Conservation (phyloP, 2,113 vertebrate genomes). For the Trinectes maculatus region DNA sequence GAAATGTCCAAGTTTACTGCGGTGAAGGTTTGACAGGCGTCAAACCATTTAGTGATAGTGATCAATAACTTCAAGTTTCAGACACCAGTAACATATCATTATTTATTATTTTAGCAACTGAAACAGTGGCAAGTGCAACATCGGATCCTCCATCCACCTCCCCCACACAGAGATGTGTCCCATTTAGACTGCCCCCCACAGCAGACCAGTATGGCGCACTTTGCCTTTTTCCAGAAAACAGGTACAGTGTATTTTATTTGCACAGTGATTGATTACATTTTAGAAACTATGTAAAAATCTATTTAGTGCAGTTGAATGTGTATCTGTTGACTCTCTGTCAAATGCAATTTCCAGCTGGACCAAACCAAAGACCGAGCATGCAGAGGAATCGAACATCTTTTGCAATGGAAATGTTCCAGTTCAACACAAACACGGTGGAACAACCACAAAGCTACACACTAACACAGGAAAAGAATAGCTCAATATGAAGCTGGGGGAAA, state of each 20-base stretch:
- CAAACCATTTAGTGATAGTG: neutral
- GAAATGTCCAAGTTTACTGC: neutral
- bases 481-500: constrained; percentile 41
- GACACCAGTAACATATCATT: neutral
- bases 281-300: neutral
- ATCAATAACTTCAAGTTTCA: neutral
- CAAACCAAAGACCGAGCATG: constrained; percentile 56
- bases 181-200: constrained; percentile 63
- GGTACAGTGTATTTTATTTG: constrained; percentile 73
- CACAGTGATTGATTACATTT: neutral
- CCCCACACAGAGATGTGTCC: constrained; percentile 54
- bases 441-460: constrained; percentile 14
- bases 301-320: neutral
- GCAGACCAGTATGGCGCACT: constrained; percentile 69
- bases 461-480: constrained; percentile 44
- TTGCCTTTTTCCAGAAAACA: constrained; percentile 72
- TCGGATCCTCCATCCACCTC: constrained; percentile 13
- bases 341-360: constrained; percentile 47
- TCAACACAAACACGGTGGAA: constrained; percentile 34
- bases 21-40: neutral
- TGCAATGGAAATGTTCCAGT: constrained; percentile 9
- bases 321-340: neutral
- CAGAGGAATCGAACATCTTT: constrained; percentile 30
- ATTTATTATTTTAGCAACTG: constrained; percentile 48
- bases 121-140: constrained; percentile 17